Base-by-base conservation (phyloP, 2,797 vertebrate species). In the Pangasius djambal region DNA sequence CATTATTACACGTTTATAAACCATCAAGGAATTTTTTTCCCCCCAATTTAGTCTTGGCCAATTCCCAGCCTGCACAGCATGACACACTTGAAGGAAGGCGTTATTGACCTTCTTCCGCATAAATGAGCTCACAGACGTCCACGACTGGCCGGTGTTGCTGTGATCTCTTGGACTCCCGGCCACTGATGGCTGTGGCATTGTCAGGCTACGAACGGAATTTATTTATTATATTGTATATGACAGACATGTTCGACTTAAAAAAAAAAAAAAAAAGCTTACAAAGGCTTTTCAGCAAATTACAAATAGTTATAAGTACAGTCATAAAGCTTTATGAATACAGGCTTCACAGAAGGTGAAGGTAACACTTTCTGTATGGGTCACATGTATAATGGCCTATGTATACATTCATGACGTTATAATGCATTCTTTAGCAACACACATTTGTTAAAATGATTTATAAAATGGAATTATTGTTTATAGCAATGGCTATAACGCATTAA, bases 291-390 rank as follows among this genome's bases (percentile, higher is more conserved):
- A 70, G 37, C 16, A 20, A 22, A 22, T 74, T 74, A 74, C 70
- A 40, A 70, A 70, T 70, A 70, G 0, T 70, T 44, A 3, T 74
- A 44, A 10, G 18, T 7, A 40, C 69, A 20, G 37, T 22, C 75
- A 78, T 78, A 18, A 78, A 59, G 78, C 52, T 83, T 69, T 84
- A 7, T 50, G 63, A 69, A 84, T 67, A 67, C 82, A 67, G 83
- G 83, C 44, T 31, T 52, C 63, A 50, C 28, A 84, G n/a, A 50
- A n/a, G 3, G n/a, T 28, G 4, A 34, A 20, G 16, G 7, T 20
- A 67, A 84, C 15, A 10, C 28, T 67, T 67, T 84, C 82, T 84
- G 40, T 65, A 65, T n/a, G 10, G 61, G 40, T 6, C 31, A 57
- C 25, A 25, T 81, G 18, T 59, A 25, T 59, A 81, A 34, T 57